Evolutionary conservation across 1,140 invertebrate genomes (phyloP), one percentile per base, ranked within the genome.

Genomic region (Eulimnadia texana): DNA sequence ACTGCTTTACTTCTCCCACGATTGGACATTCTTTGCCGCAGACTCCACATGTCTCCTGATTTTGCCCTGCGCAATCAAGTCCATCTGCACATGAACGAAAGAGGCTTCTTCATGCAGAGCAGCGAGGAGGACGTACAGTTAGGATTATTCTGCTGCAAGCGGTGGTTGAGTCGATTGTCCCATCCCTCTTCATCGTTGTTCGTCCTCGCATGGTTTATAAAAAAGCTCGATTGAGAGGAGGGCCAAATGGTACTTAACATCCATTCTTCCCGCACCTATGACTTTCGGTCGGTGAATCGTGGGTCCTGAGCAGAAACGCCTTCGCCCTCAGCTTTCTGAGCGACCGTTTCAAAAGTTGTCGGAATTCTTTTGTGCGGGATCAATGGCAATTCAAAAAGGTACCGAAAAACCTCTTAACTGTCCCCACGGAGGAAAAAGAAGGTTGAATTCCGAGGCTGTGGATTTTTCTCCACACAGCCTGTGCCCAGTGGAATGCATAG

Each of bases 111-210:
- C 33, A 16, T 42, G 33, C 16, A 42, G 33, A 42, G 33, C 33
- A 16, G 6, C 16, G 6, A 42, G 16, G 16, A 42, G 33, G 6
- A 42, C 16, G 33, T 42, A 42, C 6, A 42, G 33, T 6, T 42
- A 6, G 16, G 6, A 16, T 42, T 42, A 9, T 6, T 16, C 33
- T 42, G 33, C 16, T 42, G 6, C 6, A 16, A 9, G 6, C 33
- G 6, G 16, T 3, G 2, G 23, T 55, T 3, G 9, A 1, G 16
- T 3, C 53, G 22, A 25, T 55, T 55, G 53, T 55, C n/a, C 53
- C 53, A 55, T n/a, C 53, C 53, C 16, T 55, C n/a, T 2, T n/a
- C 53, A 24, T 55, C 53, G 16, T 55, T 55, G 13, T 55, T 55
- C 27, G 53, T 55, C 6, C 53, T n/a, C 6, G 24, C 53, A 16